Evolutionary conservation across 2,113 vertebrate genomes (phyloP).

Genomic region (Siphamia tubifer): DNA sequence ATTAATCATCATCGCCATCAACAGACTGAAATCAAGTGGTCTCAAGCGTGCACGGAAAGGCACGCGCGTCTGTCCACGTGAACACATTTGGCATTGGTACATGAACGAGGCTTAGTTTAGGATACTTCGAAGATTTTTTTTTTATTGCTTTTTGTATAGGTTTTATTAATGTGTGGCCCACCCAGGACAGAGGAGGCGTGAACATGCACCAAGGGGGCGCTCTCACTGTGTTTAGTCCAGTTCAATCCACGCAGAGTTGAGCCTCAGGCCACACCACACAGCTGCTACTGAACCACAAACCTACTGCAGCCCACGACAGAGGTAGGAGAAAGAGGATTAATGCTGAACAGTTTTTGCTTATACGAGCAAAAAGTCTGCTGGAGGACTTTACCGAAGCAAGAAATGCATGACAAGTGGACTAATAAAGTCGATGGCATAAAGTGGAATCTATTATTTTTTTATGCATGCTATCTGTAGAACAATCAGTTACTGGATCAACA

Average conservation of each 20-base stretch:
- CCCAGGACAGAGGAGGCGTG: not conserved
- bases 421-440: not conserved
- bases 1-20: conserved; percentile 34
- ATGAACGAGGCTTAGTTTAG: too few species aligned
- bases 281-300: not conserved
- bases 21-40: not conserved
- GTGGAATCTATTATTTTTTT: not conserved
- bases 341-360: too few species aligned
- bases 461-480: too few species aligned
- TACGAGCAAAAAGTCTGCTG: too few species aligned
- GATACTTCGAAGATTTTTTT: not conserved
- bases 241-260: not conserved
- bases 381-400: too few species aligned
- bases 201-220: not conserved
- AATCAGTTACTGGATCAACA: too few species aligned
- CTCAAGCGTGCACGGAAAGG: conserved; percentile 13
- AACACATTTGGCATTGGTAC: not conserved
- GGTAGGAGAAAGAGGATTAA: conserved; percentile 37
- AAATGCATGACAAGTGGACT: too few species aligned
- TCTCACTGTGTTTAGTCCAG: not conserved
- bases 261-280: not conserved
- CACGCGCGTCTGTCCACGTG: accelerated
- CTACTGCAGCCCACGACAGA: not conserved
- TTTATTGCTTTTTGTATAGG: not conserved
- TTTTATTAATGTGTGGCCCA: not conserved